phyloP scores from a whole-genome alignment of 2,113 vertebrate species.

The Aix galericulata region DNA sequence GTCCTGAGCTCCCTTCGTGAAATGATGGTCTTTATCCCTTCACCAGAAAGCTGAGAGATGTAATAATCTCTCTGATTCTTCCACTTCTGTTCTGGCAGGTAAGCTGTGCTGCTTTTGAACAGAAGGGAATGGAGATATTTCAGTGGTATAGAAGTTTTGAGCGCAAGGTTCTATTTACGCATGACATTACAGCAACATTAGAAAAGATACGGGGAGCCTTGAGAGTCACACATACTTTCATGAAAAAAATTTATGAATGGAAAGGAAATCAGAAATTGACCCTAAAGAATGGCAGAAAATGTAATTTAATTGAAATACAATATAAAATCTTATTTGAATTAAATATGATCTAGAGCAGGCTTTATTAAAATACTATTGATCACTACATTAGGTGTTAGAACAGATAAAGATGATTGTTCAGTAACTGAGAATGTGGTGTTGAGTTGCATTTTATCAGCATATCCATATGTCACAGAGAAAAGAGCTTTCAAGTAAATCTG shows the following conservation, averaged over 20 bases:
- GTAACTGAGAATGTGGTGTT: neutral
- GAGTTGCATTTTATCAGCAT: slow-evolving; percentile 27
- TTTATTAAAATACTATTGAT: slow-evolving; percentile 50
- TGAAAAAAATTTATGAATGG: slow-evolving; percentile 27
- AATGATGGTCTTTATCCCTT: neutral
- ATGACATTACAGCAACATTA: neutral
- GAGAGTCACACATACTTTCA: neutral
- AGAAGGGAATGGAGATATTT: neutral
- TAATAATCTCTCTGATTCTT: slow-evolving; percentile 26
- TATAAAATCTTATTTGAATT: slow-evolving; percentile 46
- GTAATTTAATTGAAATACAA: slow-evolving; percentile 47
- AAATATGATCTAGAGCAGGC: neutral
- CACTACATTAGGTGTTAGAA: slow-evolving; percentile 4
- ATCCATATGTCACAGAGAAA: neutral
- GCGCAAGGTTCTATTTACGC: neutral
- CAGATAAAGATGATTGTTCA: slow-evolving; percentile 25
- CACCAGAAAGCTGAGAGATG: neutral
- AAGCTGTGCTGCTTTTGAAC: neutral
- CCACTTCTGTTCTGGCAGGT: neutral
- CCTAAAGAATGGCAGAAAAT: neutral
- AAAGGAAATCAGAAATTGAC: slow-evolving; percentile 5
- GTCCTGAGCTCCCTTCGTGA: neutral
- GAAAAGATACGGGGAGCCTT: neutral
- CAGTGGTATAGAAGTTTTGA: neutral
- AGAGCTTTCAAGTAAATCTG: slow-evolving; percentile 11